Evolutionary conservation across 2,113 vertebrate genomes (phyloP).

Genomic region (Rattus norvegicus): DNA sequence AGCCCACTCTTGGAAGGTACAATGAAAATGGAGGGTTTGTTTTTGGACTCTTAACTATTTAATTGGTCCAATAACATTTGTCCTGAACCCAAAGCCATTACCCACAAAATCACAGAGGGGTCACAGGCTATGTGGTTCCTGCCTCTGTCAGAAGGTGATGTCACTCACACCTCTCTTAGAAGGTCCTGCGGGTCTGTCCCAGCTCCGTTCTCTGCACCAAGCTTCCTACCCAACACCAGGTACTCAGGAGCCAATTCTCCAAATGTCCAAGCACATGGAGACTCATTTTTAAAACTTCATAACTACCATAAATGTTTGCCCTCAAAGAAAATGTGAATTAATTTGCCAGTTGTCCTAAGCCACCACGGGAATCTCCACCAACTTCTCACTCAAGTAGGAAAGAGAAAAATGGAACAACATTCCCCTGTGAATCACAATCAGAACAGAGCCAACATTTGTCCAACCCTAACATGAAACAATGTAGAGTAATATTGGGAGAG

Average conservation of each 20-base stretch:
- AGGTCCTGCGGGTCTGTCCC: neutral
- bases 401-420: neutral
- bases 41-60: constrained; percentile 22
- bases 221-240: neutral
- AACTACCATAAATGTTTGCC: neutral
- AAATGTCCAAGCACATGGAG: neutral
- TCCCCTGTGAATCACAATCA: neutral
- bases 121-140: neutral
- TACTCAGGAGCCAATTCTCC: neutral
- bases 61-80: constrained; percentile 60
- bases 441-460: neutral
- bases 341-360: neutral
- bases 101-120: neutral
- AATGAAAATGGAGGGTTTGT: constrained; percentile 54
- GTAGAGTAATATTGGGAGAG: too few relatives aligned
- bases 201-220: neutral
- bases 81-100: neutral
- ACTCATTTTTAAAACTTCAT: neutral
- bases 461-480: neutral
- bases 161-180: neutral
- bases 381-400: neutral
- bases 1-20: constrained; percentile 36
- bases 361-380: too few relatives aligned
- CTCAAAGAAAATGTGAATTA: constrained; percentile 31
- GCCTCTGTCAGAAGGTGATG: neutral